A percentile compares a stretch with the other conserved stretches of the same genome.
Conservation (phyloP, 2,797 vertebrate species). For the Ptychadena robeensis region DNA sequence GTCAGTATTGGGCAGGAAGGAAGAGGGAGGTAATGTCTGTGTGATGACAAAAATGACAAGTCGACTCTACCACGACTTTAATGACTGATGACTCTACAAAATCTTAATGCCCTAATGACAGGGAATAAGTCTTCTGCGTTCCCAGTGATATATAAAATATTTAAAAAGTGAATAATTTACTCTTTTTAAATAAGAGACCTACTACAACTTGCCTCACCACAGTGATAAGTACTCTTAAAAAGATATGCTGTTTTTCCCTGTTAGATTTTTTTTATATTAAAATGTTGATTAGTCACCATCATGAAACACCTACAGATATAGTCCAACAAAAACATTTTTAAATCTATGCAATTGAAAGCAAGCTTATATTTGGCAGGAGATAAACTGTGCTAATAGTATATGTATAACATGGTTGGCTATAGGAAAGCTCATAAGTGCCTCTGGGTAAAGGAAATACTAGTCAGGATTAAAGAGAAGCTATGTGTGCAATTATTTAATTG, state of each 20-base stretch:
- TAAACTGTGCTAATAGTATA: slow-evolving; percentile 14
- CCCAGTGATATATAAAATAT: background rate
- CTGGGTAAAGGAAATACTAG: slow-evolving; percentile 1
- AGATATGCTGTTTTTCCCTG: background rate
- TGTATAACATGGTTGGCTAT: slow-evolving; percentile 1
- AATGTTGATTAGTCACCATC: slow-evolving; percentile 15
- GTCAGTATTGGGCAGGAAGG: too few relatives aligned
- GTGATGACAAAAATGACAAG: too few relatives aligned
- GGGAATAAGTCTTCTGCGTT: background rate
- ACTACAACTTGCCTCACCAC: background rate
- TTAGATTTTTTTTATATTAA: slow-evolving; percentile 1
- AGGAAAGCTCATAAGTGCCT: background rate
- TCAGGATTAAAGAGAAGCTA: background rate
- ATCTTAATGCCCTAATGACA: too few relatives aligned
- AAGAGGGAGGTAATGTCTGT: too few relatives aligned
- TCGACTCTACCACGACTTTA: too few relatives aligned
- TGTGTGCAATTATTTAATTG: slow-evolving; percentile 1
- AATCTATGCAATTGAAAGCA: slow-evolving; percentile 1
- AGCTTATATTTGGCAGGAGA: slow-evolving; percentile 24
- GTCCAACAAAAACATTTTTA: slow-evolving; percentile 36
- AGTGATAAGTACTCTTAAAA: background rate
- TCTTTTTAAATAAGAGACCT: background rate
- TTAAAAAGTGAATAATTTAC: background rate
- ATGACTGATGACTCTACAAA: too few relatives aligned
- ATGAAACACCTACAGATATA: slow-evolving; percentile 17